These are phyloP conservation scores for Ariopsis seemanni DNA, from an alignment of 2,113 vertebrate species.

Conservation along the genomic window DNA sequence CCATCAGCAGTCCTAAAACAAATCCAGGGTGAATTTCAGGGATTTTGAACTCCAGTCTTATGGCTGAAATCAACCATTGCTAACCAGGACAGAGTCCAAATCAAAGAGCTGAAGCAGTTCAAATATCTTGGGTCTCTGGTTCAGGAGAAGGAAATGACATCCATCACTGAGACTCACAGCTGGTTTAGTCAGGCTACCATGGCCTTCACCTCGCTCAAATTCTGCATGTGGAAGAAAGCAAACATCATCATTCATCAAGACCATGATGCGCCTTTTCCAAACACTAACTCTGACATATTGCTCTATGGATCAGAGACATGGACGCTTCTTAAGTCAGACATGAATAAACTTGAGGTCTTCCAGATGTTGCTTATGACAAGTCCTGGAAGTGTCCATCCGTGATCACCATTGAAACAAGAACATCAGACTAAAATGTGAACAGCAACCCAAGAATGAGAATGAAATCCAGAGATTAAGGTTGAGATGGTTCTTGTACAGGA, in stretches of 20 bases:
- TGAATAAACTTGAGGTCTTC: neutral
- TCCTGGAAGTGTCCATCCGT: neutral
- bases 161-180: neutral
- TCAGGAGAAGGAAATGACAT: neutral
- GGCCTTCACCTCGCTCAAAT: neutral
- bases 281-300: neutral
- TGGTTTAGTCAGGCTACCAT: neutral
- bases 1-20: neutral
- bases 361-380: neutral
- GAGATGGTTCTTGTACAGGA: neutral
- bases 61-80: neutral
- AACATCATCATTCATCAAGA: neutral
- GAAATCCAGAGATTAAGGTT: neutral
- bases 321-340: neutral
- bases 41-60: neutral
- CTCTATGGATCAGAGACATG: neutral
- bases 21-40: neutral
- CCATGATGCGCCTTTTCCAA: neutral
- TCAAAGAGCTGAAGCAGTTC: neutral
- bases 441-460: neutral
- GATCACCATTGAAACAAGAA: neutral
- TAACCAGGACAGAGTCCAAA: neutral
- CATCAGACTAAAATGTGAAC: neutral
- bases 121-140: neutral
- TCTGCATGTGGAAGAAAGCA: neutral